A percentile compares a stretch with the other conserved stretches of the same genome.
These are phyloP conservation scores for Stictocephala bisonia DNA, from an alignment of 2,888 invertebrate genomes.

Conservation along the genomic window DNA sequence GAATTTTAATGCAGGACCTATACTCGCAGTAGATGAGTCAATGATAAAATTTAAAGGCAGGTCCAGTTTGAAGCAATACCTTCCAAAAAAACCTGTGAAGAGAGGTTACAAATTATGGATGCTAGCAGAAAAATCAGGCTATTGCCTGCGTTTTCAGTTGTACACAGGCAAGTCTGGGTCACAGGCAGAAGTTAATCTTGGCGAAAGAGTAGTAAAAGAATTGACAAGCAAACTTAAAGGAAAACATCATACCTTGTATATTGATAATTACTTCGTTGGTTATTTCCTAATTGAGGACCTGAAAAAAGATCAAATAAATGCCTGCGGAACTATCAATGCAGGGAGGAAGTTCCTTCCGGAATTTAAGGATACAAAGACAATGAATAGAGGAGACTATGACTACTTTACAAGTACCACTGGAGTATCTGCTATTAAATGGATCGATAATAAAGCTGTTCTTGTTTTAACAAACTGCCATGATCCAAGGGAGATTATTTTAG, in stretches of 20 bases:
- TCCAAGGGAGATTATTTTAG: no score
- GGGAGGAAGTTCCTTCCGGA: no score
- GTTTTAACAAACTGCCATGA: no score
- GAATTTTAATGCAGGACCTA: conserved; percentile 11
- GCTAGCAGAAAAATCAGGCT: conserved; percentile 19
- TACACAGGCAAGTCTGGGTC: conserved; percentile 59
- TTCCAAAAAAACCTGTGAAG: conserved; percentile 21
- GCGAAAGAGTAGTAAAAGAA: conserved; percentile 57
- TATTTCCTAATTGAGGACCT: conserved; percentile 15
- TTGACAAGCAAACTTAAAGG: conserved; percentile 53
- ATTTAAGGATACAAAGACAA: no score
- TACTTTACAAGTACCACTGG: no score
- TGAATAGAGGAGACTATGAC: no score
- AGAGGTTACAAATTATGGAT: conserved; percentile 23
- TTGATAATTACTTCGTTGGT: conserved; percentile 59
- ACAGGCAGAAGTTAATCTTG: conserved; percentile 55
- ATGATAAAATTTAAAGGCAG: conserved; percentile 51
- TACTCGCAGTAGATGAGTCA: conserved; percentile 52
- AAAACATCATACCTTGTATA: conserved; percentile 57
- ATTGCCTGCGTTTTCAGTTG: no score
- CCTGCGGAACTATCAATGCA: no score
- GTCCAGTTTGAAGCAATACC: conserved; percentile 42
- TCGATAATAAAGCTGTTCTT: no score
- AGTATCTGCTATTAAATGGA: no score
- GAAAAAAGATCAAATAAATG: no score